Conservation (phyloP, 1,140 invertebrate genomes). For the Panagrolaimus sp. region DNA sequence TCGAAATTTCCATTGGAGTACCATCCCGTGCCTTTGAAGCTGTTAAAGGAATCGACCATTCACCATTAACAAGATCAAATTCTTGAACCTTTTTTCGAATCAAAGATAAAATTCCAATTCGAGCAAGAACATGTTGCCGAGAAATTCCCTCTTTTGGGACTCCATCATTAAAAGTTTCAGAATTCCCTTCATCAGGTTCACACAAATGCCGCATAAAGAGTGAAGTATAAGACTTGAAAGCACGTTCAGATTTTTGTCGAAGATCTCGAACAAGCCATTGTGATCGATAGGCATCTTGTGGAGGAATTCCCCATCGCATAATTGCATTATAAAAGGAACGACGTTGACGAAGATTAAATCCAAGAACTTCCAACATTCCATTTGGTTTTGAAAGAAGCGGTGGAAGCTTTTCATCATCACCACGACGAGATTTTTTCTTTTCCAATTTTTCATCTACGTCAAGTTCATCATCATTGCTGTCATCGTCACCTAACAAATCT, state of each 20-base stretch:
- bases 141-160: constrained; percentile 96
- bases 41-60: constrained; percentile 81
- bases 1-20: no score
- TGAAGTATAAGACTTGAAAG: constrained; percentile 95
- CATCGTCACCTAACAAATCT: neutral
- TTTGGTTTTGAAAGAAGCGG: constrained; percentile 89
- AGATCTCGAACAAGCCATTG: constrained; percentile 72
- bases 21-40: constrained; percentile 27
- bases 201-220: constrained; percentile 98
- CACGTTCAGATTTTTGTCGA: constrained; percentile 91
- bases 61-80: constrained; percentile 95
- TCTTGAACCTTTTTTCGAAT: constrained; percentile 93
- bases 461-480: neutral
- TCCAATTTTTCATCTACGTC: constrained; percentile 21
- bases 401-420: constrained; percentile 92
- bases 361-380: constrained; percentile 94
- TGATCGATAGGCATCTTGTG: constrained; percentile 93
- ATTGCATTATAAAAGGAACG: constrained; percentile 99
- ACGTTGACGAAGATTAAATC: constrained; percentile 98
- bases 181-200: constrained; percentile 93
- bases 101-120: constrained; percentile 72
- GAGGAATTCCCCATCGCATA: constrained; percentile 99
- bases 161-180: constrained; percentile 95
- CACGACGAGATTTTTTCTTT: constrained; percentile 70
- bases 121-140: constrained; percentile 90